phyloP scores from a whole-genome alignment of 53 echinoderm and acorn worm genomes.

The Echinarachnius parma region DNA sequence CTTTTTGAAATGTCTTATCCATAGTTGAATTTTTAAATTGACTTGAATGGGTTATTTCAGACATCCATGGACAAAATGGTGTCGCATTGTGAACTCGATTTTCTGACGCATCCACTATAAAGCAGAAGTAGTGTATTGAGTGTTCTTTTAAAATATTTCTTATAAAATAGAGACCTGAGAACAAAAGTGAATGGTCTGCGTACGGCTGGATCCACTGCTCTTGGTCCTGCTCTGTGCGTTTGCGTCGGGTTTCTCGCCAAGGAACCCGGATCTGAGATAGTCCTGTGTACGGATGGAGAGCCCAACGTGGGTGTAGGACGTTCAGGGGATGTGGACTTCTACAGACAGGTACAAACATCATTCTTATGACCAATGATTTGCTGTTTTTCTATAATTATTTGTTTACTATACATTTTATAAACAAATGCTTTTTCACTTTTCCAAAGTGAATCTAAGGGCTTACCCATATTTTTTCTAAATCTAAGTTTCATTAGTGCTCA shows the following conservation, averaged over 20 bases:
- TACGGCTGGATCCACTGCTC: constrained; percentile 75
- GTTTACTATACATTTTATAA: too few relatives aligned
- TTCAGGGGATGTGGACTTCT: constrained; percentile 7
- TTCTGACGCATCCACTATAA: not conserved
- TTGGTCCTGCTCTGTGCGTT: constrained; percentile 83
- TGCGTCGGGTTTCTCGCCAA: constrained; percentile 76
- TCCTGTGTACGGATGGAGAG: constrained; percentile 90
- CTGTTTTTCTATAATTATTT: too few relatives aligned
- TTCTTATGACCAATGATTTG: too few relatives aligned
- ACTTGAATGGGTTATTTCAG: too few relatives aligned
- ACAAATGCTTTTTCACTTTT: too few relatives aligned
- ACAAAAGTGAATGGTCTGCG: constrained; percentile 38
- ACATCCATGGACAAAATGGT: not conserved
- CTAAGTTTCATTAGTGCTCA: too few relatives aligned
- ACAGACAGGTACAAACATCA: constrained; percentile 2
- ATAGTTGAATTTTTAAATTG: too few relatives aligned
- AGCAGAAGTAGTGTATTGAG: not conserved
- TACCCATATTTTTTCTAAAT: too few relatives aligned
- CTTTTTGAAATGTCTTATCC: too few relatives aligned
- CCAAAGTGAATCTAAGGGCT: too few relatives aligned
- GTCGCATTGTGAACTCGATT: not conserved
- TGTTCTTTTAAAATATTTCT: too few relatives aligned
- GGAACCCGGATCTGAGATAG: constrained; percentile 85
- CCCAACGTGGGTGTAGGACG: constrained; percentile 83
- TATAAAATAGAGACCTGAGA: constrained; percentile 3